Conservation (phyloP, 2,113 vertebrate genomes). For the Crocuta crocuta region DNA sequence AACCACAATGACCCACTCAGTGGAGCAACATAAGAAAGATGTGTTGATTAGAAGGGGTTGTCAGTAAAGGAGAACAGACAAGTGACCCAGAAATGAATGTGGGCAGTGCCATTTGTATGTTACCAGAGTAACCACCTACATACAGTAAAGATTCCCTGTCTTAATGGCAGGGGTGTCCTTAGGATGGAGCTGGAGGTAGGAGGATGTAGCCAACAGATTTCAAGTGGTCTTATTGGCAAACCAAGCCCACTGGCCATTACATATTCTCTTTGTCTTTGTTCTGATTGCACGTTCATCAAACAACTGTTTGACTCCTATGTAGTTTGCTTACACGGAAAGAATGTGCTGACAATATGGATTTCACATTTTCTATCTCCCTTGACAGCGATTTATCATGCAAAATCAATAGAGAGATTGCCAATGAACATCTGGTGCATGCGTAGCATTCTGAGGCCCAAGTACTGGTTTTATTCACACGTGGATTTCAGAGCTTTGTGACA, state of each 20-base stretch:
- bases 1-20: not conserved
- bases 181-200: not conserved
- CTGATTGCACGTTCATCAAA: not conserved
- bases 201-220: not conserved
- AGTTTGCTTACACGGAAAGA: not conserved
- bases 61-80: not conserved
- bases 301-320: not conserved
- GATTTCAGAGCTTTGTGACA: not conserved
- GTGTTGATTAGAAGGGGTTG: not conserved
- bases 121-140: not conserved
- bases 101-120: not conserved
- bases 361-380: not conserved
- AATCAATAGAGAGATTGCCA: not conserved
- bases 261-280: not conserved
- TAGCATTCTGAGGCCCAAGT: not conserved
- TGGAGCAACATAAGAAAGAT: not conserved
- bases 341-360: not conserved
- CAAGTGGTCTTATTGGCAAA: not conserved
- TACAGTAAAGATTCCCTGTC: not conserved
- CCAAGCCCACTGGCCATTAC: not conserved
- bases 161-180: not conserved
- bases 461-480: not conserved
- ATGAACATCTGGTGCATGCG: not conserved
- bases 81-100: not conserved
- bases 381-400: not conserved